Percentiles rank a stretch among this genome's conserved stretches.
Conservation (phyloP, 2,888 invertebrate species). For the Prenolepis imparis region DNA sequence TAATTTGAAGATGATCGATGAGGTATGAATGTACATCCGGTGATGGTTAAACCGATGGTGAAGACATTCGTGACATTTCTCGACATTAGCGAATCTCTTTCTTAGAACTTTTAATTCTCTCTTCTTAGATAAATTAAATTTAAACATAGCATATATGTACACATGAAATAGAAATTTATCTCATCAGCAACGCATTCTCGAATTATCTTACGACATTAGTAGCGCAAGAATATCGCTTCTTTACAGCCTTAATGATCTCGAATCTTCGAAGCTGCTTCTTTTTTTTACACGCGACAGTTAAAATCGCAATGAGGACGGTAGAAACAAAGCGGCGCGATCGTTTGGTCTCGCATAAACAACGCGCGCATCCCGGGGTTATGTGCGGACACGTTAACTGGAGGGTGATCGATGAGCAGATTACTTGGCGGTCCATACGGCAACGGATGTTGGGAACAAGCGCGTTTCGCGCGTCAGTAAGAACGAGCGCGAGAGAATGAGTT, state of each 20-base stretch:
- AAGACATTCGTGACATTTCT: constrained; percentile 17
- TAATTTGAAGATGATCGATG: constrained; percentile 46
- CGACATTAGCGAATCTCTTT: neutral
- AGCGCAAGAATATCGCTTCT: neutral
- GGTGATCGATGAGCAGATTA: constrained; percentile 72
- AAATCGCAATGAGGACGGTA: constrained; percentile 36
- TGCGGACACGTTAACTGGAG: constrained; percentile 70
- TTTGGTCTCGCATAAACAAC: constrained; percentile 39
- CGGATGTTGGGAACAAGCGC: constrained; percentile 64
- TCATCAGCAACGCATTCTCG: neutral
- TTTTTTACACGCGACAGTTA: constrained; percentile 40
- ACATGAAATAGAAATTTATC: neutral
- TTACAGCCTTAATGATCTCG: constrained; percentile 15
- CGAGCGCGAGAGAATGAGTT: neutral
- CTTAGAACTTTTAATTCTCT: neutral
- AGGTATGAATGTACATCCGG: neutral
- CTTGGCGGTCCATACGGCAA: constrained; percentile 60
- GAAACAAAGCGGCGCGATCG: constrained; percentile 51
- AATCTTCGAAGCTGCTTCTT: constrained; percentile 13
- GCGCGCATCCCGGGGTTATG: constrained; percentile 57
- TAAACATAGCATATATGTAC: neutral
- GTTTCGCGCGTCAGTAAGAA: constrained; percentile 34
- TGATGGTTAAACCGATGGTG: constrained; percentile 18
- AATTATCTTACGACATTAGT: neutral
- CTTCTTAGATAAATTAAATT: neutral